Conservation (phyloP, 2,888 invertebrate species). For the Sepiola atlantica region DNA sequence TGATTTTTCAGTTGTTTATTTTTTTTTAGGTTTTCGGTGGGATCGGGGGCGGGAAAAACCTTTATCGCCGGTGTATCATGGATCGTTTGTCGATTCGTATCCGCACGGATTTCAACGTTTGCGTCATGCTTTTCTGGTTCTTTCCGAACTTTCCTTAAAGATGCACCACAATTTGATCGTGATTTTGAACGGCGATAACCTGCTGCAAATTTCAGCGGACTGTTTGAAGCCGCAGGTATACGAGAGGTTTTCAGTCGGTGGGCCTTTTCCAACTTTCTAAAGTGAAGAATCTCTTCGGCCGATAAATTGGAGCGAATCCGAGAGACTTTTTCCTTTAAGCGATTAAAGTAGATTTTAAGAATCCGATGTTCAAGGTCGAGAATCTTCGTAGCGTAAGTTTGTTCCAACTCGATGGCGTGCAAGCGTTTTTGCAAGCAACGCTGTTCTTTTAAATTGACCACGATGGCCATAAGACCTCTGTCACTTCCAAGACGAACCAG, state of each 20-base stretch:
- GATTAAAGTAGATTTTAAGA: conserved; percentile 64
- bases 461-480: conserved; percentile 64
- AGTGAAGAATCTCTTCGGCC: conserved; percentile 62
- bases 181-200: conserved; percentile 64
- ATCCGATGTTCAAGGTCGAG: conserved; percentile 66
- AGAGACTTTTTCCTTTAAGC: conserved; percentile 66
- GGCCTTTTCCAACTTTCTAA: conserved; percentile 62
- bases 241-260: conserved; percentile 60
- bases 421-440: conserved; percentile 67
- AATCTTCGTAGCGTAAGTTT: conserved; percentile 65
- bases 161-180: neutral
- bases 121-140: neutral
- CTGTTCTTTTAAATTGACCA: conserved; percentile 67
- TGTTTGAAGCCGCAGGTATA: conserved; percentile 59
- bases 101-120: neutral
- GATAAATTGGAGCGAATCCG: conserved; percentile 65
- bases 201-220: conserved; percentile 64
- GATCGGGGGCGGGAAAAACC: neutral
- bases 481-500: conserved; percentile 51
- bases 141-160: neutral
- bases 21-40: neutral
- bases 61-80: neutral
- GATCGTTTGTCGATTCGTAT: neutral
- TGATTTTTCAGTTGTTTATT: neutral
- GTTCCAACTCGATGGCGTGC: conserved; percentile 63